These are phyloP conservation scores for Eucera pruinosa DNA, from an alignment of 2,888 invertebrate genomes.

Conservation along the genomic window DNA sequence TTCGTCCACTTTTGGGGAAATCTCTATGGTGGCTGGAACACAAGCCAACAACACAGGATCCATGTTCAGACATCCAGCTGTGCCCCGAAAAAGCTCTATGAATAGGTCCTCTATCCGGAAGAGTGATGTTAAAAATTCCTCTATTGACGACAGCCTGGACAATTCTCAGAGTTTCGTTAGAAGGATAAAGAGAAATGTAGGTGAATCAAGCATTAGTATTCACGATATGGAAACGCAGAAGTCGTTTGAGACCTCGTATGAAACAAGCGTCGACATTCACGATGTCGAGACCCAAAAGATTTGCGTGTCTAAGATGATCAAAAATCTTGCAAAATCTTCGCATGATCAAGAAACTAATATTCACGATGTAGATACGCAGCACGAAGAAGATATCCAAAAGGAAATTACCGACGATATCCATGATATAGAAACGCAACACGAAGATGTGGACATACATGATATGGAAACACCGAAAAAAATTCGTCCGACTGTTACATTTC, in stretches of 20 bases:
- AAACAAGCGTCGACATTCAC: constrained; percentile 41
- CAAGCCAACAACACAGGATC: constrained; percentile 23
- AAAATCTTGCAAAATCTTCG: neutral
- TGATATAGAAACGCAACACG: constrained; percentile 12
- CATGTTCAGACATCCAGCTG: constrained; percentile 43
- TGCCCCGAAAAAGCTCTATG: constrained; percentile 4
- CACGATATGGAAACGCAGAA: constrained; percentile 66
- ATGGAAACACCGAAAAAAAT: neutral
- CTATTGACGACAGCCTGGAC: constrained; percentile 9
- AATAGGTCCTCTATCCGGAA: constrained; percentile 10
- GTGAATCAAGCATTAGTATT: constrained; percentile 39
- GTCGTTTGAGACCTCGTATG: neutral
- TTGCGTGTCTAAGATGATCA: neutral
- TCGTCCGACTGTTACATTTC: constrained; percentile 14
- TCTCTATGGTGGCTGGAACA: constrained; percentile 43
- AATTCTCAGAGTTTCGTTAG: neutral
- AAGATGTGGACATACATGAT: constrained; percentile 30
- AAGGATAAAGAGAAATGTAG: constrained; percentile 8
- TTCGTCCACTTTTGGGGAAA: constrained; percentile 34
- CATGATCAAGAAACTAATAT: neutral
- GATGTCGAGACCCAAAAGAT: constrained; percentile 63
- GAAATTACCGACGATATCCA: neutral
- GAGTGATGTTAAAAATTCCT: neutral
- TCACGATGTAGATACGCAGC: constrained; percentile 22
- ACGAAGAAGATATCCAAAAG: neutral